Conservation (phyloP, 2,888 invertebrate species). For the Noctua comes region DNA sequence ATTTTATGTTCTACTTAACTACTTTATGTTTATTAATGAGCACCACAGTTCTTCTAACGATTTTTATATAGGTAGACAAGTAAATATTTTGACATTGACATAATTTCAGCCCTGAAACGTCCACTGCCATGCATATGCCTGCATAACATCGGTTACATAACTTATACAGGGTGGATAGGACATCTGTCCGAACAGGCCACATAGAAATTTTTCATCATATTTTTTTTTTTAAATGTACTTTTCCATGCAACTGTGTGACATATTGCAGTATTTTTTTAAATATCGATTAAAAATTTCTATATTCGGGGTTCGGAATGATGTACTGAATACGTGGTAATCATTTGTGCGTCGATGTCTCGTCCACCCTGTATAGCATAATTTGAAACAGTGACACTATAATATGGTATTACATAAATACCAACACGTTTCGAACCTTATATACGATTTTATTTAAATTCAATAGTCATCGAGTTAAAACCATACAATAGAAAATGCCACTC, state of each 20-base stretch:
- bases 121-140: background rate
- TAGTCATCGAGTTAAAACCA: background rate
- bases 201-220: too few species aligned
- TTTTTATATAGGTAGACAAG: background rate
- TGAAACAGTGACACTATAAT: background rate
- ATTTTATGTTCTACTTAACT: background rate
- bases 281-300: too few species aligned
- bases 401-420: background rate
- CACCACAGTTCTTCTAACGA: background rate
- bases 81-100: background rate
- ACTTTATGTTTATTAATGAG: conserved; percentile 9
- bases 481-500: background rate
- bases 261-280: too few species aligned
- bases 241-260: too few species aligned
- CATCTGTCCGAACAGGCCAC: too few species aligned
- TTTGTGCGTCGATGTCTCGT: background rate
- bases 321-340: background rate
- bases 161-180: background rate
- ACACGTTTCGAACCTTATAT: background rate
- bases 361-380: background rate
- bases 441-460: background rate
- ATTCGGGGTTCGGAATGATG: too few species aligned
- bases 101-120: conserved; percentile 5
- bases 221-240: too few species aligned
- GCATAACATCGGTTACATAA: background rate